Percentiles rank a stretch among this genome's conserved stretches.
Conservation (phyloP, 2,797 vertebrate genomes). For the Synanceia verrucosa region DNA sequence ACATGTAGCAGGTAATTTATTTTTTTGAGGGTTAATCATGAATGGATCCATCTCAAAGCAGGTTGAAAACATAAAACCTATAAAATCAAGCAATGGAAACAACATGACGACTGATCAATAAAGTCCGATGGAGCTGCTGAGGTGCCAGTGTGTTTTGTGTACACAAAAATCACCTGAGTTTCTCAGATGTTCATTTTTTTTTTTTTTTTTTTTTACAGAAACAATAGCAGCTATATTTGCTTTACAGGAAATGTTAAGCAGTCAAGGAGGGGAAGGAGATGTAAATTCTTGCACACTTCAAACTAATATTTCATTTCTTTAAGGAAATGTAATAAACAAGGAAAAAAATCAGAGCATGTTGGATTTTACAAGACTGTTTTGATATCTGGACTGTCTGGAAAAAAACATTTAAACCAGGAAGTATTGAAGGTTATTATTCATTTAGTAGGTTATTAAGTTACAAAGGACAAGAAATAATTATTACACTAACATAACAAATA, state of each 20-base stretch:
- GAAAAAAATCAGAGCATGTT: neutral
- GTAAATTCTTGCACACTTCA: neutral
- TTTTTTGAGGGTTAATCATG: neutral
- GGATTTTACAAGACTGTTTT: neutral
- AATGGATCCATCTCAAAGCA: neutral
- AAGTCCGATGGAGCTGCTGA: constrained; percentile 3
- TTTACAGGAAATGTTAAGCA: neutral
- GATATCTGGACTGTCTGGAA: neutral
- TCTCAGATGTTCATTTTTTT: neutral
- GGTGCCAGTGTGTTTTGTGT: neutral
- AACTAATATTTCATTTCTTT: neutral
- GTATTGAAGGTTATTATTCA: neutral
- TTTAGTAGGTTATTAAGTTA: neutral
- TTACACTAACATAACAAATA: neutral
- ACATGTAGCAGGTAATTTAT: neutral
- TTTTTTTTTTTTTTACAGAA: neutral
- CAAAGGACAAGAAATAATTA: neutral
- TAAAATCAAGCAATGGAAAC: constrained; percentile 3
- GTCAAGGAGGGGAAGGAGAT: neutral
- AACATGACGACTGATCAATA: constrained; percentile 17
- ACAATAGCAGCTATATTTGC: neutral
- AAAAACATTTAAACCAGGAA: neutral
- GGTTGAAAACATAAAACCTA: neutral
- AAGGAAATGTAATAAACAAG: neutral
- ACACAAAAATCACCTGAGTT: too few species aligned